Conservation (phyloP, 2,797 vertebrate species). For the Oreortyx pictus region DNA sequence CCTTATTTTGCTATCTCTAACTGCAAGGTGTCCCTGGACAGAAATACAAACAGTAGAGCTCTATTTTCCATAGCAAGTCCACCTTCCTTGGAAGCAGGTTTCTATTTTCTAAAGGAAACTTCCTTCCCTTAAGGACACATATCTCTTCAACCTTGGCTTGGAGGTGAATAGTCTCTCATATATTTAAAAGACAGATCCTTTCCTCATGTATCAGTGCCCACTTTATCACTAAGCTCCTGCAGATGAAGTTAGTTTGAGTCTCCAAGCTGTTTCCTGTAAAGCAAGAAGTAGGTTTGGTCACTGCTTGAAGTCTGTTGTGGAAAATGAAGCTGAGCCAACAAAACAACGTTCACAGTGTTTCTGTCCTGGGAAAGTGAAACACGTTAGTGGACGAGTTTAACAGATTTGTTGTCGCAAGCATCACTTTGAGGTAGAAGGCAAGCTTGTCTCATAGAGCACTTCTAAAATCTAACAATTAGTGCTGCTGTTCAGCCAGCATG, state of each 20-base stretch:
- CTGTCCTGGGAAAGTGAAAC: constrained; percentile 66
- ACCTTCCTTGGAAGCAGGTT: background rate
- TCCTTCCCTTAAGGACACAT: background rate
- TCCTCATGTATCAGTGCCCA: background rate
- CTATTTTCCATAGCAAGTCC: background rate
- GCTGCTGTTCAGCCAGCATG: constrained; percentile 48
- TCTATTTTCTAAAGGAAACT: background rate
- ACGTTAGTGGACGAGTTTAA: constrained; percentile 69
- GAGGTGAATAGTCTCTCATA: background rate
- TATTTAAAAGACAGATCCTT: background rate
- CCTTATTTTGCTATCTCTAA: background rate
- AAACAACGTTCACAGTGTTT: constrained; percentile 65
- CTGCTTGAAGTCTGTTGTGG: constrained; percentile 18
- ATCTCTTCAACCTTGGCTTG: background rate
- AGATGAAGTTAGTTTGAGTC: background rate
- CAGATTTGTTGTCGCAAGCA: constrained; percentile 78
- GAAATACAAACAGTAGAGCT: background rate
- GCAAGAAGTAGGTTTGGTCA: background rate
- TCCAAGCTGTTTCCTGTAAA: background rate
- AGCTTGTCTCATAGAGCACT: constrained; percentile 66
- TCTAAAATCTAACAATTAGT: constrained; percentile 60
- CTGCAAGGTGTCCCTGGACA: background rate
- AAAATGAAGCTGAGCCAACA: constrained; percentile 33
- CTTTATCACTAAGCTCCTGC: background rate
- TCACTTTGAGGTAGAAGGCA: constrained; percentile 77